Conservation (phyloP, 2,888 invertebrate species). For the Sarcophaga variegata region DNA sequence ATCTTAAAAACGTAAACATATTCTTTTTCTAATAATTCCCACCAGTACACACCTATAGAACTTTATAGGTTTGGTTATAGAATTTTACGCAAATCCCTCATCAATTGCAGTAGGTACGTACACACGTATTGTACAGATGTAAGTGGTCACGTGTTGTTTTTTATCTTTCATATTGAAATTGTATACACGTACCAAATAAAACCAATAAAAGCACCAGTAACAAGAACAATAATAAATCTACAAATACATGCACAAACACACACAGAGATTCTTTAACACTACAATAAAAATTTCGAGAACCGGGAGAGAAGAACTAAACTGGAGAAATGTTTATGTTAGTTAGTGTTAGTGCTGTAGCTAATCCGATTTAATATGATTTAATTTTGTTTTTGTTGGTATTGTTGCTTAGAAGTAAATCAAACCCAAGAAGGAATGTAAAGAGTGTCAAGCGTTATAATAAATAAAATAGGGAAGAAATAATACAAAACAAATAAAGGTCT, state of each 20-base stretch:
- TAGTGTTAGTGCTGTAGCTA: conserved; percentile 67
- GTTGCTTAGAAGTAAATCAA: conserved; percentile 52
- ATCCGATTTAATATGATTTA: conserved; percentile 78
- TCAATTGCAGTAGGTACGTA: too few species aligned
- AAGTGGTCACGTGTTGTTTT: neutral
- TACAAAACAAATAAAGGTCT: neutral
- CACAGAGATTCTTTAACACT: neutral
- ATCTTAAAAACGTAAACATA: too few species aligned
- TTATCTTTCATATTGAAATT: neutral
- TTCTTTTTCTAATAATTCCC: too few species aligned
- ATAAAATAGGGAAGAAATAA: neutral
- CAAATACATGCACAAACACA: conserved; percentile 10
- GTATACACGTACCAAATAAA: neutral
- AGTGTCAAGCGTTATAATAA: conserved; percentile 55
- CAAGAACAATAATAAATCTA: neutral
- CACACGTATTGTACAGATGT: neutral
- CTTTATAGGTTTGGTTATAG: too few species aligned
- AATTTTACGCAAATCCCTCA: neutral
- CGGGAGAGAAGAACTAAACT: neutral
- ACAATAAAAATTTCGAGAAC: neutral
- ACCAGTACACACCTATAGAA: too few species aligned
- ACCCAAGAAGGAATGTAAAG: conserved; percentile 39
- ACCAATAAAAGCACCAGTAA: neutral
- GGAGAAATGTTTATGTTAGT: conserved; percentile 13
- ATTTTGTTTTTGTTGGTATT: conserved; percentile 59